Base-by-base conservation (phyloP, 2,113 vertebrate genomes). In the Albula glossodonta region DNA sequence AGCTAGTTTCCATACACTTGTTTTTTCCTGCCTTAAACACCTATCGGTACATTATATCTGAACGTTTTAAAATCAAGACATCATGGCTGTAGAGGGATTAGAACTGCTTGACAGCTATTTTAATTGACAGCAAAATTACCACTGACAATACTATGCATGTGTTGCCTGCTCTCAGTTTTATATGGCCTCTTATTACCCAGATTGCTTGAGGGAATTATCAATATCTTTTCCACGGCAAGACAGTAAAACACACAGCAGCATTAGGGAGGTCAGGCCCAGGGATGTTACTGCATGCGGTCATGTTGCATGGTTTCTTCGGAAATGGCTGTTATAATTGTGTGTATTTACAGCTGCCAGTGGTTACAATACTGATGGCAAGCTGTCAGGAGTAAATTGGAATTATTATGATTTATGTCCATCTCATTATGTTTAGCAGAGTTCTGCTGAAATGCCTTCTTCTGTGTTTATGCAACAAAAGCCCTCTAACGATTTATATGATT, bases 271-370 rank as follows among this genome's bases (percentile, higher is more conserved):
- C 81, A 86, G 82, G 63, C 66, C 63, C 13, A 48, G 81, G 81
- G 82, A 78, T 79, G 79, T 86, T 86, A 86, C 83, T 83, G 81
- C 51, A 78, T 31, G 56, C 50, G 15, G 86, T 87, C 22, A 51
- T 83, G 78, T 78, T 77, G 82, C 82, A 80, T 80, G 70, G 74
- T 80, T 66, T 87, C n/a, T 81, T 83, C 79, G 86, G 82, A 87
- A 80, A 84, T 87, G 81, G 49, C 78, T 56, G 80, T 87, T 87
- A 87, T 87, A 87, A 87, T 87, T 87, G 82, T 84, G 86, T 84
- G 82, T 87, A 83, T 87, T 83, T 80, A 84, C 86, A 78, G 82
- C 86, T 80, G 86, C 86, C 86, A 66, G 86, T 57, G 56, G 82
- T 87, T 50, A 83, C 86, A 70, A 51, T 87, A 52, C 57, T 83